Evolutionary conservation across 2,888 invertebrate genomes (phyloP).

Genomic region (Campoplex capitator): DNA sequence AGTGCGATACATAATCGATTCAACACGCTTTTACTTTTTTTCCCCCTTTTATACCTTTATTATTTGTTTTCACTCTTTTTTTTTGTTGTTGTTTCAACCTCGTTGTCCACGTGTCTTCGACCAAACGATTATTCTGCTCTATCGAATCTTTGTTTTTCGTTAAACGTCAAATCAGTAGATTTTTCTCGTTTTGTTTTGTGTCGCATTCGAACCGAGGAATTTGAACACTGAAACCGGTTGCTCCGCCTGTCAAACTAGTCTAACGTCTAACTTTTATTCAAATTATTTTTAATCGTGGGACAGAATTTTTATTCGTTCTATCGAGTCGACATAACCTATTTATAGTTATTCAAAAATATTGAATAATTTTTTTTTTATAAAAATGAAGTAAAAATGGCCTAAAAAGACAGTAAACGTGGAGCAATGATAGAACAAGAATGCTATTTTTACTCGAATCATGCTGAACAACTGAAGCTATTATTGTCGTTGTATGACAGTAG

Average conservation of each 20-base stretch:
- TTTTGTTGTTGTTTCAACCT: background rate
- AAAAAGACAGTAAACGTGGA: background rate
- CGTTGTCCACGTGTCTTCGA: background rate
- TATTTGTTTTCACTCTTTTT: conserved; percentile 3
- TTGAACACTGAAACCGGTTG: conserved; percentile 1
- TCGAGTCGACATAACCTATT: background rate
- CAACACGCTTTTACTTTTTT: conserved; percentile 15
- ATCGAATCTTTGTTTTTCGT: background rate
- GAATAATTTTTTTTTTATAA: too few species aligned
- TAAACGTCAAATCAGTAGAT: background rate
- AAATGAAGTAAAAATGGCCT: background rate
- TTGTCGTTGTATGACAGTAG: too few species aligned
- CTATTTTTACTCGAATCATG: background rate
- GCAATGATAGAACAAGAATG: background rate
- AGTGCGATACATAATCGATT: conserved; percentile 39
- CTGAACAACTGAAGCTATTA: too few species aligned
- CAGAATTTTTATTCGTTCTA: background rate
- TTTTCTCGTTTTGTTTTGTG: conserved; percentile 2
- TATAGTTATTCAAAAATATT: too few species aligned
- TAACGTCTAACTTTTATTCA: background rate
- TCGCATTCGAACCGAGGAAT: background rate
- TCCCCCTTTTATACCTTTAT: background rate
- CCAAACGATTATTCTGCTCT: background rate
- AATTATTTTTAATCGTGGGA: background rate
- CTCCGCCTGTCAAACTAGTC: background rate